A percentile compares a stretch with the other conserved stretches of the same genome.
phyloP scores from a whole-genome alignment of 2,797 vertebrate species.

The Danio tinwini region DNA sequence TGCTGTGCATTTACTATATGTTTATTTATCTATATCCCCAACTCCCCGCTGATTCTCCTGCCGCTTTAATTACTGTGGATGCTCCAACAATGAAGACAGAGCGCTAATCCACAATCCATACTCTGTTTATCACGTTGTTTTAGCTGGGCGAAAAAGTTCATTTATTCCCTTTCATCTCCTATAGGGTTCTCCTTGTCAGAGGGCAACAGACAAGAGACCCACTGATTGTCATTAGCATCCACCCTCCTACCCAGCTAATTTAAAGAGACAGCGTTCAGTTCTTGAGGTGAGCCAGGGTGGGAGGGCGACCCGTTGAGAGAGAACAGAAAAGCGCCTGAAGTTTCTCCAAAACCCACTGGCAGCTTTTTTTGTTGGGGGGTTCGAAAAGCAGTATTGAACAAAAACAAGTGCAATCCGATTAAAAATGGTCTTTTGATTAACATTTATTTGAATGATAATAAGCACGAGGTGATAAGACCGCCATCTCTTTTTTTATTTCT shows the following conservation, averaged over 20 bases:
- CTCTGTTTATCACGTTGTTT: background rate
- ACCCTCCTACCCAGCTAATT: constrained; percentile 71
- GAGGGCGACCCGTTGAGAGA: too few relatives aligned
- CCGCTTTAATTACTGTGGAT: constrained; percentile 34
- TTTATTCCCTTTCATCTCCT: constrained; percentile 38
- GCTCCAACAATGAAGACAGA: background rate
- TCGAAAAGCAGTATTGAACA: constrained; percentile 65
- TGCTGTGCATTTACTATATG: constrained; percentile 16
- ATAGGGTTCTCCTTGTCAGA: constrained; percentile 24
- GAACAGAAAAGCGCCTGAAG: constrained; percentile 68
- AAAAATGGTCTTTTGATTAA: constrained; percentile 78
- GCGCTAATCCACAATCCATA: constrained; percentile 24
- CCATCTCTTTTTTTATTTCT: constrained; percentile 72
- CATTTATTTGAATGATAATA: constrained; percentile 81
- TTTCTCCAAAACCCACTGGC: constrained; percentile 75
- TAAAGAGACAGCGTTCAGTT: constrained; percentile 73
- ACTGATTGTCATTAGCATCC: constrained; percentile 64
- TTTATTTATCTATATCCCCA: constrained; percentile 24
- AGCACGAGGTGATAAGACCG: constrained; percentile 71
- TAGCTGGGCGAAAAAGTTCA: constrained; percentile 35
- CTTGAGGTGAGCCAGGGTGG: constrained; percentile 67
- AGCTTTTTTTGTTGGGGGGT: constrained; percentile 73
- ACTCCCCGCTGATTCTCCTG: constrained; percentile 8
- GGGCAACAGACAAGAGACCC: constrained; percentile 50
- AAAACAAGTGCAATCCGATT: constrained; percentile 78